phyloP scores from a whole-genome alignment of 2,797 vertebrate genomes.

The Gobio occitaniae region DNA sequence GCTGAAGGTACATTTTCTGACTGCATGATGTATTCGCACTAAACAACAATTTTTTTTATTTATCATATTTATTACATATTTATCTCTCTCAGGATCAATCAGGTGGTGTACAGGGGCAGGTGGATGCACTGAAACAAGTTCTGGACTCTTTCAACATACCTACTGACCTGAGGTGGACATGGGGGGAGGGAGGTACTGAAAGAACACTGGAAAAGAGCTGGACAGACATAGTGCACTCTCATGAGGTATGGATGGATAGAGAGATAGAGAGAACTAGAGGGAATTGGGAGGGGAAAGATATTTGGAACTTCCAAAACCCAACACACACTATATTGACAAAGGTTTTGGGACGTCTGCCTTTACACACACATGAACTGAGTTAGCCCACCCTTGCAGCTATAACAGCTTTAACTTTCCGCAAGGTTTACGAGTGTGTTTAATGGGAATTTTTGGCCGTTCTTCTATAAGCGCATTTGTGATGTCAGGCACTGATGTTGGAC shows the following conservation, averaged over 20 bases:
- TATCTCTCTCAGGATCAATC: conserved; percentile 67
- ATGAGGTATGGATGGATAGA: conserved; percentile 70
- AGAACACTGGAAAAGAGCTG: conserved; percentile 79
- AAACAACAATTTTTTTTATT: neutral
- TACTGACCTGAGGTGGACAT: conserved; percentile 73
- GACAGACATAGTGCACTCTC: conserved; percentile 81
- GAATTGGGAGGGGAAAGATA: neutral
- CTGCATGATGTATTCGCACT: neutral
- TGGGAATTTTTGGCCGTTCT: too few species aligned
- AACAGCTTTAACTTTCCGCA: too few species aligned
- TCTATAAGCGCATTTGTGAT: too few species aligned
- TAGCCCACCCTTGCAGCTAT: too few species aligned
- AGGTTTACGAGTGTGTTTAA: too few species aligned
- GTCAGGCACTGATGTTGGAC: too few species aligned
- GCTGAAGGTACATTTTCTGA: neutral
- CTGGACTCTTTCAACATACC: conserved; percentile 75
- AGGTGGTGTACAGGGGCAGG: conserved; percentile 52
- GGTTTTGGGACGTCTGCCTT: too few species aligned
- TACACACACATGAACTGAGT: too few species aligned
- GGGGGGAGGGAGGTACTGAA: conserved; percentile 70
- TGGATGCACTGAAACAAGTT: conserved; percentile 71
- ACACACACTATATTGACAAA: neutral
- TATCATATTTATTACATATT: neutral
- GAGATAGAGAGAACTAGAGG: neutral
- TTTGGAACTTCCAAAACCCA: too few species aligned